Evolutionary conservation across 2,797 vertebrate genomes (phyloP), one percentile per base, ranked within the genome.

Genomic region (Hemitrygon akajei): DNA sequence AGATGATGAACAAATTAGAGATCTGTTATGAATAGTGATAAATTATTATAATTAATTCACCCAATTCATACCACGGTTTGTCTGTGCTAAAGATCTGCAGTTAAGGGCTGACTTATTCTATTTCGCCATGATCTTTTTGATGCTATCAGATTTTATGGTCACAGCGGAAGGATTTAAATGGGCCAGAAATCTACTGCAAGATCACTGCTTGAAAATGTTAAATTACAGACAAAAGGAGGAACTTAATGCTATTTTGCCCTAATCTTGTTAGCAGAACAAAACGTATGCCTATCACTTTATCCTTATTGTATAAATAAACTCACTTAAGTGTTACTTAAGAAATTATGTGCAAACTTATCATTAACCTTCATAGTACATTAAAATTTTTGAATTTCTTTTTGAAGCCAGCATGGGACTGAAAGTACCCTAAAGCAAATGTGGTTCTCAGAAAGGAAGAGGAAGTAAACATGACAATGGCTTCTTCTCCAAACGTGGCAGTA

Each of bases 391-490:
- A 79, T 37, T 79, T 37, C 77, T 89, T 89, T 47, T 89, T 69
- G 86, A 89, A 89, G 47, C n/a, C 60, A 22, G 60, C 86, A 87
- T 87, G 84, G 63, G 58, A 66, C 30, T 60, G 58, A 18, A 89
- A 89, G 66, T 89, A 16, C 86, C 63, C 60, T 69, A 22, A 69
- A 69, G 86, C 60, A 89, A 89, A 89, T 37, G 30, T 89, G 86
- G 86, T 63, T 89, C 60, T 89, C 86, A 66, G 60, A 34, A 89
- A 89, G 34, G 63, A 89, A 89, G 60, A 69, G 60, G 86, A 89
- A 89, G 86, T 89, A 89, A 69, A 69, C 34, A 89, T 89, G 63
- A 89, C 86, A 89, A 89, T 63, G 69, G 86, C 86, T 16, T 89
- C 86, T 89, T 86, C 86, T 89, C 60, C 9, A 69, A 63, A 69